Evolutionary conservation across 2,113 vertebrate genomes (phyloP).

Genomic region (Monopterus albus): DNA sequence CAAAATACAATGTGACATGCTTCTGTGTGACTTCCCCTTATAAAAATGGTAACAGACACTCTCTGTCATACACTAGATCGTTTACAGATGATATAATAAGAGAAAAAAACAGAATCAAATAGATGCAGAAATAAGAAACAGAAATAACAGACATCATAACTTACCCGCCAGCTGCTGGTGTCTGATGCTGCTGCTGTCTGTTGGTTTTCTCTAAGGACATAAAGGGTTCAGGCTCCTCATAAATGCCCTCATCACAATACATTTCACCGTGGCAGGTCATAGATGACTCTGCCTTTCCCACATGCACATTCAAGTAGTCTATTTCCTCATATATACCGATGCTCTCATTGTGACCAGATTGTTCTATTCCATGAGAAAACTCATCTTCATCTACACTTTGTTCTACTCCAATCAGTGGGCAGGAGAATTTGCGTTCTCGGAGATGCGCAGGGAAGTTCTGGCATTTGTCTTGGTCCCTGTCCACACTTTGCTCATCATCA

Average conservation of each 20-base stretch:
- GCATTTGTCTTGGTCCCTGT: background rate
- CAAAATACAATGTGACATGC: constrained; percentile 8
- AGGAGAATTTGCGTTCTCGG: constrained; percentile 28
- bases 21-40: background rate
- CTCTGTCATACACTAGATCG: no score
- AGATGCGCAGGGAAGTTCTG: background rate
- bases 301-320: constrained; percentile 86
- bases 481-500: constrained; percentile 43
- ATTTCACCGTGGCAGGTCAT: constrained; percentile 56
- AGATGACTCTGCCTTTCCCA: constrained; percentile 20
- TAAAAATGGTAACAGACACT: no score
- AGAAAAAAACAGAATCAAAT: no score
- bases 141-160: constrained; percentile 5
- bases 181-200: constrained; percentile 45
- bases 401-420: constrained; percentile 53
- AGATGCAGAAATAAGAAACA: no score
- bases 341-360: constrained; percentile 83
- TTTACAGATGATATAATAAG: no score
- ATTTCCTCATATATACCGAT: constrained; percentile 87
- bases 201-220: constrained; percentile 68
- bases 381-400: constrained; percentile 72
- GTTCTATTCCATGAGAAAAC: constrained; percentile 10
- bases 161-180: constrained; percentile 65
- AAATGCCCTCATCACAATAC: constrained; percentile 82
- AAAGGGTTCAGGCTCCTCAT: constrained; percentile 88